Evolutionary conservation across 2,888 invertebrate species (phyloP).

Genomic region (Eurois occulta): DNA sequence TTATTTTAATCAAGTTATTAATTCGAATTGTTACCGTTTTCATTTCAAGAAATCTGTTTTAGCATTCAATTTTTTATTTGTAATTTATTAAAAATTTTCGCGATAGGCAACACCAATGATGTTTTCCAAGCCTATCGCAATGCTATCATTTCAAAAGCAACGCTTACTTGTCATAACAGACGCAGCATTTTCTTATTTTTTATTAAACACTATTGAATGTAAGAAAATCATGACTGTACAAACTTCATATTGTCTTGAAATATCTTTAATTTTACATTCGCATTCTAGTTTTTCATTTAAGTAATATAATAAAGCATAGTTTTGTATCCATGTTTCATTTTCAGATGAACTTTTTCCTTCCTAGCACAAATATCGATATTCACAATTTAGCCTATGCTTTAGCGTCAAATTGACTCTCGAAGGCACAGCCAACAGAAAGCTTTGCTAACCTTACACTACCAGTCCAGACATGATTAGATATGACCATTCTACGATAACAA

Average conservation of each 20-base stretch:
- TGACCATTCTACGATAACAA: conserved; percentile 19
- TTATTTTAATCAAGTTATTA: conserved; percentile 11
- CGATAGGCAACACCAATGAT: not conserved
- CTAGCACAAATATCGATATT: conserved; percentile 29
- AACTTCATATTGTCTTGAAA: conserved; percentile 12
- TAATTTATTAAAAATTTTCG: not conserved
- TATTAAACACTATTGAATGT: not conserved
- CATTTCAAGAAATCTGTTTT: not conserved
- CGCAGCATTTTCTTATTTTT: conserved; percentile 1
- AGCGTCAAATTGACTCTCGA: conserved; percentile 72
- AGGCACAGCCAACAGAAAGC: conserved; percentile 71
- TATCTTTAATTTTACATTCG: conserved; percentile 2
- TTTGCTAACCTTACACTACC: conserved; percentile 57
- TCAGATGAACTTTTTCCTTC: conserved; percentile 9
- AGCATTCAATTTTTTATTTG: not conserved
- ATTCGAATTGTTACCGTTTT: not conserved
- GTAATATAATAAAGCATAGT: conserved; percentile 29
- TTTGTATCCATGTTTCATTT: conserved; percentile 29
- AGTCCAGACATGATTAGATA: conserved; percentile 48
- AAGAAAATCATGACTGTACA: not conserved
- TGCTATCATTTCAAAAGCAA: conserved; percentile 9
- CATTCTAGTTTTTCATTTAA: conserved; percentile 18
- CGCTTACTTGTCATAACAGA: not conserved
- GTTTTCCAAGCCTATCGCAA: not conserved
- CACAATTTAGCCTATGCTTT: conserved; percentile 55